Base-by-base conservation (phyloP, 2,797 vertebrate species). In the Acropternis orthonyx region DNA sequence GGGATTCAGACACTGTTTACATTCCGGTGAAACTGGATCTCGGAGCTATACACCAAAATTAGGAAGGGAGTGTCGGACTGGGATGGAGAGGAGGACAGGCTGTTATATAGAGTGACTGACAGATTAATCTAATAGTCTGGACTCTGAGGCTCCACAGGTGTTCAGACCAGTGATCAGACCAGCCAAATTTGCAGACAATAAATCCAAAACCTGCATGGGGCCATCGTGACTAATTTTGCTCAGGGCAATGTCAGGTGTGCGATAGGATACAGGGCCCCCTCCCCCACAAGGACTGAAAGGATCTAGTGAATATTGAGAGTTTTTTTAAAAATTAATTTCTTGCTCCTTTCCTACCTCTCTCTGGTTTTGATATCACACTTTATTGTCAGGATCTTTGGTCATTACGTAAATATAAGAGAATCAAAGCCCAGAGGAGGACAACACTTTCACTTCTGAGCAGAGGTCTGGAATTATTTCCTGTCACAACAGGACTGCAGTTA, bases 71-170 rank as follows among this genome's bases (percentile, higher is more conserved):
- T 85, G 90, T 79, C 49, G 1, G 81, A 85, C 51, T 9, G 6
- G 91, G 90, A 90, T 92, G 68, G 93, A 92, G 81, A 93, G 91
- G 88, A 96, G 90, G 93, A 95, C 95, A 89, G 86, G 83, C 91
- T 96, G 92, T 91, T 96, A 94, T 95, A 95, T 78, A 89, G 67
- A 93, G 92, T 96, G 94, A 97, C 91, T 96, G 96, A 96, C 94
- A 96, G 93, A 89, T 97, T 97, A 96, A 97, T 97, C 93, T 96
- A 95, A 85, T 95, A 90, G 93, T 89, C 94, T 95, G 88, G 91
- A 94, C 90, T 96, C 83, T 86, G 89, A 95, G 85, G 48, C 88
- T 96, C 89, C 92, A 92, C 96, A 98, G 96, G 94, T 97, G 97
- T 96, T 96, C 89, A 96, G 88, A 89, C 85, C 95, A 93, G 88